Percentiles rank a stretch among this genome's conserved stretches.
Evolutionary conservation across 23 tunicate species (phyloP).

Genomic region (Trididemnum miniatum): DNA sequence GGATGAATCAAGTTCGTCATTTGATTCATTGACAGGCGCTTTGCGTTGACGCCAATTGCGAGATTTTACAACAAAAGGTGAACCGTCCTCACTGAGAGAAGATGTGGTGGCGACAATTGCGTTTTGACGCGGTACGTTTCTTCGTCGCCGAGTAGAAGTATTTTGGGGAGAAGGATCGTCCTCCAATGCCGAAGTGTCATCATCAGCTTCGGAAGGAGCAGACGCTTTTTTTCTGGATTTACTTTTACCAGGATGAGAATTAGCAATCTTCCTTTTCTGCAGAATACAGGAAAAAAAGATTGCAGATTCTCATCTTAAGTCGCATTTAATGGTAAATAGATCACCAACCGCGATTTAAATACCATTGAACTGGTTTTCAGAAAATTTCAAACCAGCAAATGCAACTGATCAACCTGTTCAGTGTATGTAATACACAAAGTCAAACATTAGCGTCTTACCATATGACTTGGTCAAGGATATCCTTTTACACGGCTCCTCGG

Average conservation of each 20-base stretch:
- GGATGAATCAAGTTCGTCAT: neutral
- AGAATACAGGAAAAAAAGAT: conserved; percentile 1
- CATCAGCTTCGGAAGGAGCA: neutral
- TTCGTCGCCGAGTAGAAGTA: neutral
- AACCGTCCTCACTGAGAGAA: neutral
- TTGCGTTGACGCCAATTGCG: neutral
- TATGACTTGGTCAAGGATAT: too few species aligned
- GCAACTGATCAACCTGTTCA: too few species aligned
- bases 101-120: neutral
- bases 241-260: neutral
- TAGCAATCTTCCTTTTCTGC: conserved; percentile 23
- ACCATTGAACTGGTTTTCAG: neutral
- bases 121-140: neutral
- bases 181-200: neutral
- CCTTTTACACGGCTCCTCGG: too few species aligned
- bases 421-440: too few species aligned
- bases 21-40: neutral
- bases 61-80: neutral
- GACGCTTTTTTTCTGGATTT: neutral
- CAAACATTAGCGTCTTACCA: too few species aligned
- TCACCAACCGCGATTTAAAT: neutral
- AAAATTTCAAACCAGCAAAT: too few species aligned
- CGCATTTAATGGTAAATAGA: neutral
- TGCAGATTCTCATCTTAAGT: neutral
- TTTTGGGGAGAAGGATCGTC: neutral